Evolutionary conservation across 2,888 invertebrate genomes (phyloP), one percentile per base, ranked within the genome.

Genomic region (Margaritifera margaritifera): DNA sequence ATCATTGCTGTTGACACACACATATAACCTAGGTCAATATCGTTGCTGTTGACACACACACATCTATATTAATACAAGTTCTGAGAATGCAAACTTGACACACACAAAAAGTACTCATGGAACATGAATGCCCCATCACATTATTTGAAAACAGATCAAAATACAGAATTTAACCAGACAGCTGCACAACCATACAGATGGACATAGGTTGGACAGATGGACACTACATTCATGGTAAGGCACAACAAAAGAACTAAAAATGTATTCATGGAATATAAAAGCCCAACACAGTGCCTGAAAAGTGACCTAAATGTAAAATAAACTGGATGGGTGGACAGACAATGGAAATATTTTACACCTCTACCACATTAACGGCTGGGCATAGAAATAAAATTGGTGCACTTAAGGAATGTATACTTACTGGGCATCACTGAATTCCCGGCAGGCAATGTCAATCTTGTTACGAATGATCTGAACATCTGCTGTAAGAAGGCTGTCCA

Each of bases 381-480:
- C 42, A 42, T 15, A 42, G 15, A 42, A 4, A 42, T 20, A 56
- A 58, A n/a, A 56, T 64, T n/a, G 19, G 6, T 20, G n/a, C 27
- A 19, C 24, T 54, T 66, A 15, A 42, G 42, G 42, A 42, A 11
- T 42, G 11, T 42, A 5, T 64, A 92, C 93, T 92, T 90, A 95
- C 94, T 94, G 94, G 31, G 94, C 93, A 77, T 94, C 94, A 69
- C 93, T 91, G 88, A 93, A 95, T 66, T 93, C 93, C 50, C 93
- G 88, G 83, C 94, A 94, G 0, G 94, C 94, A 51, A 92, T 91
- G 85, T 95, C 95, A 80, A 95, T 95, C 90, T 94, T 94, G 85
- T 94, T 93, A 69, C 95, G 91, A 62, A 95, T 90, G 64, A 95
- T 92, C 0, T 93, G 92, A 15, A 95, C 94, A 89, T 95, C 95